A percentile compares a stretch with the other conserved stretches of the same genome.
phyloP scores from a whole-genome alignment of 1,140 invertebrate species.

The Achroia grisella region DNA sequence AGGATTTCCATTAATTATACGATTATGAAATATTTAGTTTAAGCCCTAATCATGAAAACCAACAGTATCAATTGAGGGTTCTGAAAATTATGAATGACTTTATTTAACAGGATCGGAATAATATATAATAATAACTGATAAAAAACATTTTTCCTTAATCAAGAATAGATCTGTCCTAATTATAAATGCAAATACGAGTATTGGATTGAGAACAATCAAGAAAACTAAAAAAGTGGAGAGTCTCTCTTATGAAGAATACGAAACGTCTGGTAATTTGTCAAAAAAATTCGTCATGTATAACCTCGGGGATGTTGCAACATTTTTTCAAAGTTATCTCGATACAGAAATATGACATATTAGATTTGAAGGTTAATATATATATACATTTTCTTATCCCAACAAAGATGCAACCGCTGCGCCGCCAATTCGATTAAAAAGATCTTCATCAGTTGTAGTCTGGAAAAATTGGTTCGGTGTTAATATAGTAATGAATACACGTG shows the following conservation, averaged over 20 bases:
- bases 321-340: conserved; percentile 32
- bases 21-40: too few relatives aligned
- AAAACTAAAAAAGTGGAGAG: conserved; percentile 17
- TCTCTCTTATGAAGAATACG: conserved; percentile 33
- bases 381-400: background rate
- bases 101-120: too few relatives aligned
- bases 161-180: background rate
- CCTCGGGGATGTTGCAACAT: conserved; percentile 32
- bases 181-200: background rate
- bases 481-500: too few relatives aligned
- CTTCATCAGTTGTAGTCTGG: background rate
- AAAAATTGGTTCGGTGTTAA: background rate
- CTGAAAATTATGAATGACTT: too few relatives aligned
- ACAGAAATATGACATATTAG: conserved; percentile 31
- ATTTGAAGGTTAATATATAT: conserved; percentile 7
- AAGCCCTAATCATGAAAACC: too few relatives aligned
- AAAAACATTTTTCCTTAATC: too few relatives aligned
- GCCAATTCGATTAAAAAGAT: background rate
- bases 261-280: conserved; percentile 21
- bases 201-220: background rate
- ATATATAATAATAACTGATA: too few relatives aligned
- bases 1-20: too few relatives aligned
- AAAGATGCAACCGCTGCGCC: conserved; percentile 1
- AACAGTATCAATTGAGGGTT: too few relatives aligned
- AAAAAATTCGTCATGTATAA: conserved; percentile 32